Evolutionary conservation across 2,888 invertebrate genomes (phyloP), one percentile per base, ranked within the genome.

Genomic region (Plebejus argus): DNA sequence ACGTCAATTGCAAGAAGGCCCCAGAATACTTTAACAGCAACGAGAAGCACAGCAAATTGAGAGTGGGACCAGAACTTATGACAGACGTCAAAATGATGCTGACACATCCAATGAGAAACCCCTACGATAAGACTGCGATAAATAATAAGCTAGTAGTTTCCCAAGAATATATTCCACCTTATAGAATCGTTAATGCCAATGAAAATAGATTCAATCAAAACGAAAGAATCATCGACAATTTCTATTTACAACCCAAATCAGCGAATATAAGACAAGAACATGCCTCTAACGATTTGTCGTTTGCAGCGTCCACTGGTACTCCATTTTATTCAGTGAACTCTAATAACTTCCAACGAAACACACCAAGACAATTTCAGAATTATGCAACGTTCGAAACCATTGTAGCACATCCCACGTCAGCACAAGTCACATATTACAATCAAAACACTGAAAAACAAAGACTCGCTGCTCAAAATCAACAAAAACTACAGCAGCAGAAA

Each of bases 61-160:
- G 91, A 83, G 82, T 95, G 75, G 95, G 95, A 18, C 93, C 95
- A 45, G 94, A 95, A 77, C 91, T 95, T 80, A 94, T 95, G 88
- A 92, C 94, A 66, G 95, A 95, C 78, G 90, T 95, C 1, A 95
- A 95, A 82, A 94, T 95, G 81, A 95, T 95, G 95, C 88, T 95
- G 10, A 94, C 93, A 18, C 90, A 95, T 78, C 93, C 94, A 0
- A 91, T 95, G 86, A 85, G 87, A 35, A 91, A 93, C 81, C 93
- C 94, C 0, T 91, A 91, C 66, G 88, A 91, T 78, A 88, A 87
- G 80, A 85, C 79, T 66, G 80, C 85, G 39, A 88, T 89, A 86
- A 92, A 88, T 79, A 88, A 87, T 78, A 91, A 91, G 80, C 82
- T 88, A 1, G 85, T 93, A 18, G 88, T 90, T 0, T 92, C 93